Evolutionary conservation across 2,888 invertebrate genomes (phyloP), one percentile per base, ranked within the genome.

Genomic region (Conomelus anceps): DNA sequence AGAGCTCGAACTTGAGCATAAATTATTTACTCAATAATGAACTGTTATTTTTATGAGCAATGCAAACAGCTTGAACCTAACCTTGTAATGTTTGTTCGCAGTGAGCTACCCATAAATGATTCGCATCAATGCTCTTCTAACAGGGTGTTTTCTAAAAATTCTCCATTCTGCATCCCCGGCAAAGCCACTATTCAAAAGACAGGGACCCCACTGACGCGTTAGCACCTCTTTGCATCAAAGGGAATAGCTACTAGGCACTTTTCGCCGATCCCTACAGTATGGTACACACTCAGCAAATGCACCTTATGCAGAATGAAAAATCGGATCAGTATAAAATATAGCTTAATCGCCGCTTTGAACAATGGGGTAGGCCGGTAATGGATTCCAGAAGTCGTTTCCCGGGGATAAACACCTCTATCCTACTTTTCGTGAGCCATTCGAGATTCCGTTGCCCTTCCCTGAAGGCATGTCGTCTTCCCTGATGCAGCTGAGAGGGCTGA

Each of bases 331-430:
- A 86, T 86, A 86, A 86, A 86, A 29, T 86, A 86, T 86, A 24
- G 86, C 86, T 86, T 86, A 86, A 86, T 86, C 86, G 86, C 29
- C 86, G 24, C 86, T 86, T 86, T 86, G 86, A 86, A 86, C 86
- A 86, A 86, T 86, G 86, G 86, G 86, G 24, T 86, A 23, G 86
- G 86, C 26, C 22, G 86, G 86, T 86, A 86, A 86, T 86, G 86
- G 86, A 86, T 86, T 29, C 86, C 24, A 23, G 86, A 63, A 63
- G 63, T 63, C 23, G 86, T 26, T 86, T 23, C 86, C 24, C n/a
- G 26, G 26, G 86, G 86, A 86, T 86, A 86, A 86, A 86, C 86
- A 86, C 24, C 29, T 29, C 63, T 63, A 63, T 63, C 86, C 86
- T 23, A 22, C 23, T 86, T 3, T 22, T 86, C 86, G 9, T 22